Conservation (phyloP, 2,113 vertebrate species). For the Protomyctophum bolini region DNA sequence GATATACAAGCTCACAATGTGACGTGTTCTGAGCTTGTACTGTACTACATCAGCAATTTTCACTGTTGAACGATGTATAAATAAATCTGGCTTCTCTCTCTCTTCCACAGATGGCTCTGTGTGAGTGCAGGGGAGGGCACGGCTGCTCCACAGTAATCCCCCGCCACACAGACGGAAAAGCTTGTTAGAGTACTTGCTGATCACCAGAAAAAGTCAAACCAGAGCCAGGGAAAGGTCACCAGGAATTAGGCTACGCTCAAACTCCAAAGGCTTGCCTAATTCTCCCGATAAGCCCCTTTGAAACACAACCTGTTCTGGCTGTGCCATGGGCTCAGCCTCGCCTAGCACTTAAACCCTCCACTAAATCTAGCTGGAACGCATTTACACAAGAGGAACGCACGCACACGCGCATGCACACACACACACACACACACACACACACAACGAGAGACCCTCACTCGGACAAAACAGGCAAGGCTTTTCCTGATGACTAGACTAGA, state of each 20-base stretch:
- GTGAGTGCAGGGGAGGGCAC: slow-evolving; percentile 73
- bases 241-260: slow-evolving; percentile 78
- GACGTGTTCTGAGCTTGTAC: too few species aligned
- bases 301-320: slow-evolving; percentile 79
- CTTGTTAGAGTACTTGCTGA: slow-evolving; percentile 82
- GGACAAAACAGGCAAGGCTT: slow-evolving; percentile 41
- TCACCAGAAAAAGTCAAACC: slow-evolving; percentile 83
- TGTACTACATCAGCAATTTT: too few species aligned
- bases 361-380: slow-evolving; percentile 77
- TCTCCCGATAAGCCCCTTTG: slow-evolving; percentile 80
- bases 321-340: slow-evolving; percentile 70
- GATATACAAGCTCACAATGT: too few species aligned
- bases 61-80: too few species aligned
- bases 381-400: slow-evolving; percentile 70
- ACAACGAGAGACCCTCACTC: slow-evolving; percentile 2
- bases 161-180: slow-evolving; percentile 81
- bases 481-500: slow-evolving; percentile 69
- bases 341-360: slow-evolving; percentile 70
- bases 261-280: slow-evolving; percentile 80
- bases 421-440: slow-evolving; percentile 47
- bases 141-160: slow-evolving; percentile 78
- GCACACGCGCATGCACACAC: slow-evolving; percentile 37
- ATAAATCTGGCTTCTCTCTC: slow-evolving; percentile 25
- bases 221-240: slow-evolving; percentile 81
- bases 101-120: slow-evolving; percentile 74